Evolutionary conservation across 35 echinoderm and acorn worm genomes (phyloP).

Genomic region (Acanthaster planci): DNA sequence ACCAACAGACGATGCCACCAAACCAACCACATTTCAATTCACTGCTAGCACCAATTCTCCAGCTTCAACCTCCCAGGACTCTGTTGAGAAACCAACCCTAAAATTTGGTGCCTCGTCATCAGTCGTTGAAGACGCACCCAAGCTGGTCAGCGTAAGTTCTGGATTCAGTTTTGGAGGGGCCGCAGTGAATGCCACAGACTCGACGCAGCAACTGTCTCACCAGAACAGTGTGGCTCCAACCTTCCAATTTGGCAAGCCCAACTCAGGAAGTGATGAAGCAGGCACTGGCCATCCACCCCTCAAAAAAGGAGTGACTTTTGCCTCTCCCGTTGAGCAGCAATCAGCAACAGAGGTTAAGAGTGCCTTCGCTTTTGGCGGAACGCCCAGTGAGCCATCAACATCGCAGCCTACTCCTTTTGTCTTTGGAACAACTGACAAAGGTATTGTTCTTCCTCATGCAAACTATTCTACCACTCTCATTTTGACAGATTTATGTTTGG

Average conservation of each 20-base stretch:
- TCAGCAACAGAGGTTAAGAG: background rate
- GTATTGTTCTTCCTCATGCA: background rate
- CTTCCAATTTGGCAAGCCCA: slow-evolving; percentile 1
- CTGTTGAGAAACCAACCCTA: background rate
- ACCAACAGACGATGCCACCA: background rate
- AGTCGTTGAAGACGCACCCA: background rate
- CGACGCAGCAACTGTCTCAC: background rate
- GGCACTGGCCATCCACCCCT: background rate
- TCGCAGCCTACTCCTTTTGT: slow-evolving; percentile 1
- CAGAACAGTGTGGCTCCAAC: background rate
- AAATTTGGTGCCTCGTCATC: slow-evolving; percentile 40
- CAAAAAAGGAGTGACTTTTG: background rate
- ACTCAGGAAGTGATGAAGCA: background rate
- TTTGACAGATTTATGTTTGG: too few relatives aligned
- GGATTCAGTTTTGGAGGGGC: slow-evolving; percentile 46
- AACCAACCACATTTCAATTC: slow-evolving; percentile 19
- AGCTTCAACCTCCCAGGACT: background rate
- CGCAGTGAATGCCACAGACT: background rate
- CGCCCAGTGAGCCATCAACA: background rate
- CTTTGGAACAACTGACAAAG: slow-evolving; percentile 16
- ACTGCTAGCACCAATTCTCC: slow-evolving; percentile 28
- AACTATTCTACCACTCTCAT: too few relatives aligned
- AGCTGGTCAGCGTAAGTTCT: background rate
- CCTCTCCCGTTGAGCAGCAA: background rate
- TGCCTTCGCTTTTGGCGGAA: background rate